Conservation (phyloP, 2,113 vertebrate genomes). For the Eubucco bourcierii region DNA sequence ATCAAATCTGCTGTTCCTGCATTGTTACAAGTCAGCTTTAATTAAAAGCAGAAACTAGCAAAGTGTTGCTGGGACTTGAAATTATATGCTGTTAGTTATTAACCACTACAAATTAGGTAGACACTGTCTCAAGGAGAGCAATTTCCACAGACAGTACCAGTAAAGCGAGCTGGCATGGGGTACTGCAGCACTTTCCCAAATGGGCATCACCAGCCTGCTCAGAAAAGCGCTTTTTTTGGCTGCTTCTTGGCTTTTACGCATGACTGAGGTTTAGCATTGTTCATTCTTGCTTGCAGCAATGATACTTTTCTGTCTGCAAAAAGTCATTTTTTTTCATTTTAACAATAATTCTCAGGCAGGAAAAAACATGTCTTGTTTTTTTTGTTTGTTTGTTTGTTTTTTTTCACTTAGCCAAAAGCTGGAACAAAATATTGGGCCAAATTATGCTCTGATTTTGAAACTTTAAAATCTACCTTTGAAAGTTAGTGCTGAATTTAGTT, state of each 20-base stretch:
- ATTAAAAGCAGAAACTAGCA: conserved; percentile 43
- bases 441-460: conserved; percentile 56
- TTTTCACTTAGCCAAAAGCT: conserved; percentile 13
- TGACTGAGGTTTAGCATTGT: conserved; percentile 36
- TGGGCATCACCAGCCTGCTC: background rate
- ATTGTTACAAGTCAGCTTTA: background rate
- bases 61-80: conserved; percentile 38
- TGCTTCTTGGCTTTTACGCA: conserved; percentile 13
- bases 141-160: background rate
- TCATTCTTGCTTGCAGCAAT: conserved; percentile 46
- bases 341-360: conserved; percentile 46
- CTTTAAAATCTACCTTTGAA: conserved; percentile 50
- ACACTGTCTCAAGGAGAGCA: conserved; percentile 16
- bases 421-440: conserved; percentile 55
- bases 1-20: background rate
- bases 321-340: conserved; percentile 55
- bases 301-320: conserved; percentile 51
- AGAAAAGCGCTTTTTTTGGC: conserved; percentile 13
- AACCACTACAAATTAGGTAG: conserved; percentile 59
- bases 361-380: conserved; percentile 51
- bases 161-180: background rate
- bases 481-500: conserved; percentile 47
- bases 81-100: conserved; percentile 41
- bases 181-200: background rate
- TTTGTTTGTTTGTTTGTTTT: too few species aligned